These are phyloP conservation scores for Palythoa grandis DNA, from an alignment of 92 coral and sea anemone species.

Conservation along the genomic window DNA sequence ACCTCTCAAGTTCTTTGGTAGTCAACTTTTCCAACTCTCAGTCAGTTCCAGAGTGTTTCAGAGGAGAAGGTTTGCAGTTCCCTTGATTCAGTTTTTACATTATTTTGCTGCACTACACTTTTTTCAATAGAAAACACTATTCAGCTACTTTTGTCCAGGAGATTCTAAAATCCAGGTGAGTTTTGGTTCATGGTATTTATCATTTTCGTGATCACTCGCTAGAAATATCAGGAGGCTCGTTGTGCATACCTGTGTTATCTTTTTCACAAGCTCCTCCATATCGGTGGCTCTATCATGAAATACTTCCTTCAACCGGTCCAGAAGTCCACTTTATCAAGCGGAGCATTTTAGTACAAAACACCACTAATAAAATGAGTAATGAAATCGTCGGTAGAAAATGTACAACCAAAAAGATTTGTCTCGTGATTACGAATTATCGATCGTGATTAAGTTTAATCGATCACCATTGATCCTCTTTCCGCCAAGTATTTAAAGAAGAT, in stretches of 20 bases:
- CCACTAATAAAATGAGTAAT: not conserved
- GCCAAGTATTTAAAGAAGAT: not conserved
- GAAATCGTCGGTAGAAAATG: not conserved
- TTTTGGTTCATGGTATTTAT: not conserved
- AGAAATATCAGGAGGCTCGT: not conserved
- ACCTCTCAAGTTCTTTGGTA: constrained; percentile 43
- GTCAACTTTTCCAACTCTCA: not conserved
- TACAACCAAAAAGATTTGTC: not conserved
- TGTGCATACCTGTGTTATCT: not conserved
- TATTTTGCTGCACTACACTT: not conserved
- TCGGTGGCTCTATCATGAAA: no score
- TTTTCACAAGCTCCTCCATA: no score
- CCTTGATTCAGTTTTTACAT: not conserved
- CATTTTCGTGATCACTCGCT: not conserved
- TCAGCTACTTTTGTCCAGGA: not conserved
- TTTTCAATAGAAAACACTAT: not conserved
- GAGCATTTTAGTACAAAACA: no score
- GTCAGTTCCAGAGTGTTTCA: not conserved
- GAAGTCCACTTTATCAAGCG: no score
- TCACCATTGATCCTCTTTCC: not conserved
- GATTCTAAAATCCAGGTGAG: not conserved
- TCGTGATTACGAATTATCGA: not conserved
- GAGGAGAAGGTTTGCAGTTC: not conserved
- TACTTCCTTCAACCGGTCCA: no score
- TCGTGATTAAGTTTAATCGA: not conserved